Evolutionary conservation across 2,113 vertebrate genomes (phyloP).

Genomic region (Solea senegalensis): DNA sequence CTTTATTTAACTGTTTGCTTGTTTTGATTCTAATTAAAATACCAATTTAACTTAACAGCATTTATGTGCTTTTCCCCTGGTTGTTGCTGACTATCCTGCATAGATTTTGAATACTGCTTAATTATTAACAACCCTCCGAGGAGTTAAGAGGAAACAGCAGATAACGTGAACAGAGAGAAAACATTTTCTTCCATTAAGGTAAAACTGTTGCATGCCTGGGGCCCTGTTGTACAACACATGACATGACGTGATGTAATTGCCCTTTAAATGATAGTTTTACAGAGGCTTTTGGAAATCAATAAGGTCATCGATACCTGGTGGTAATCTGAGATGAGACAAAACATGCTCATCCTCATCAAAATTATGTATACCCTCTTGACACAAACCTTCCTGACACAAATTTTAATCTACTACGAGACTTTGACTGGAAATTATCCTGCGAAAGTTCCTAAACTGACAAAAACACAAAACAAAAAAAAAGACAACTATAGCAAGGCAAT

Average conservation of each 20-base stretch:
- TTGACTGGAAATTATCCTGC: neutral
- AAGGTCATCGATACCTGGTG: constrained; percentile 36
- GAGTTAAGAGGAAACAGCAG: neutral
- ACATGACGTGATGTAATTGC: neutral
- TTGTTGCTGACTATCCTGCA: neutral
- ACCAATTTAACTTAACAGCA: too few relatives aligned
- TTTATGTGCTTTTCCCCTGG: neutral
- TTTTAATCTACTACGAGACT: neutral
- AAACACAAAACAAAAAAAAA: neutral
- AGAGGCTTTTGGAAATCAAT: constrained; percentile 25
- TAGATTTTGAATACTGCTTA: too few relatives aligned
- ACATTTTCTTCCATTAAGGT: neutral
- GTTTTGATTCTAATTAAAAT: too few relatives aligned
- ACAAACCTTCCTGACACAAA: neutral
- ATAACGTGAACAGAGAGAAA: neutral
- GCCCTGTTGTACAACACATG: neutral
- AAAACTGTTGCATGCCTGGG: neutral
- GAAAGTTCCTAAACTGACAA: neutral
- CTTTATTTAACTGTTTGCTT: too few relatives aligned
- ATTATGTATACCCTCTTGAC: constrained; percentile 10
- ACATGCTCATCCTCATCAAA: constrained; percentile 1
- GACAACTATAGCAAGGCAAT: neutral
- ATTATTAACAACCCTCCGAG: neutral
- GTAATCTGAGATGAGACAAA: neutral
- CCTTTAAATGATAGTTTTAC: constrained; percentile 8